Evolutionary conservation across 2,797 vertebrate genomes (phyloP), one percentile per base, ranked within the genome.

Genomic region (Galaxias olidus): DNA sequence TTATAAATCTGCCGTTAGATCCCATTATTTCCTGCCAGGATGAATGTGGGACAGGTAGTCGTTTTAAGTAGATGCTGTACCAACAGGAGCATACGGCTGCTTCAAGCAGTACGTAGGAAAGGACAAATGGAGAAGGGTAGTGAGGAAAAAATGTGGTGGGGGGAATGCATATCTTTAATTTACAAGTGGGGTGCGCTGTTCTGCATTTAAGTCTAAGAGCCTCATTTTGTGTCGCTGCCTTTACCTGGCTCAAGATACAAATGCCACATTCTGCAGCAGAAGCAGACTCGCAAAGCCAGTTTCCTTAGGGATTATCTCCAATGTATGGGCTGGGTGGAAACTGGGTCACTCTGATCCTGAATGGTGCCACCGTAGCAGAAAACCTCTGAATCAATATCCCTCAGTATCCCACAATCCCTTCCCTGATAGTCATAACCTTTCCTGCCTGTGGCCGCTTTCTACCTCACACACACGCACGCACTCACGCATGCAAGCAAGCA

Each of bases 1-100:
- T 88, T 90, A 89, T 89, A 88, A 89, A 87, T 87, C 83, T 86
- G 83, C 79, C 53, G 87, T 90, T 90, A 90, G 87, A 88, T 83
- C 86, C 87, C 87, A 89, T 89, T 90, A 88, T 84, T 84, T 87
- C 84, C 84, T 83, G 81, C 79, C 71, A 86, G 78, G 80, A 89
- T 89, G 84, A 90, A 87, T 87, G 88, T 80, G 78, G 81, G 78
- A 77, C 88, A 89, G 84, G 87, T 89, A 88, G 87, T 88, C 84
- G 89, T 89, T 86, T 87, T 87, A 88, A 88, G 30, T 30, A 30
- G 30, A 30, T 6, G 30, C 2, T 30, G 86, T 83, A 82, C 82
- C n/a, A n/a, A n/a, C n/a, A n/a, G n/a, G n/a, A 75, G 76, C 80
- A 85, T 79, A 83, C 44, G 20, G 10, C 58, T 43, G 17, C 43